Percentiles rank a stretch among this genome's conserved stretches.
These are phyloP conservation scores for Marronus borbonicus DNA, from an alignment of 2,888 invertebrate genomes.

Conservation along the genomic window DNA sequence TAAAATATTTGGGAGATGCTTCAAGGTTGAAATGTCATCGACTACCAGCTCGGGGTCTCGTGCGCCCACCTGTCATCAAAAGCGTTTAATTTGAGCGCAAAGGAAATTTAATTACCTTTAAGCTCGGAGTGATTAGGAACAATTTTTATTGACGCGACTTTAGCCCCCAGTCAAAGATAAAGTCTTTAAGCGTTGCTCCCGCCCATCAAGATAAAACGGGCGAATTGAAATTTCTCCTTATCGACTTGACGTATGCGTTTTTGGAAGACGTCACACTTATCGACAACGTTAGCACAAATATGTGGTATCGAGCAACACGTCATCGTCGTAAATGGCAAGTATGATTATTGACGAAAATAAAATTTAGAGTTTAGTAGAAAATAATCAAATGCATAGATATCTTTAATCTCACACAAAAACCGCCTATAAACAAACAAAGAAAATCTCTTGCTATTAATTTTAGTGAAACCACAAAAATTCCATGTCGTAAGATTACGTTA, in stretches of 20 bases:
- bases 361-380: no score
- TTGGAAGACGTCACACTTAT: constrained; percentile 17
- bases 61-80: neutral
- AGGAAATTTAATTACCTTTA: constrained; percentile 32
- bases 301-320: no score
- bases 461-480: no score
- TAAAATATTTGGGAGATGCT: constrained; percentile 2
- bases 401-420: no score
- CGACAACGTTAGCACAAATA: no score
- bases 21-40: constrained; percentile 4
- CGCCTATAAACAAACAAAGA: no score
- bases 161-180: constrained; percentile 1
- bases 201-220: constrained; percentile 15
- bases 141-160: constrained; percentile 19
- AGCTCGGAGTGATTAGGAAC: neutral
- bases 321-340: no score
- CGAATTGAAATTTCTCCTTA: constrained; percentile 20
- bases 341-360: no score
- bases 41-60: neutral
- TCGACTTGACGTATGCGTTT: constrained; percentile 12
- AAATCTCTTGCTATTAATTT: no score
- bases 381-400: no score
- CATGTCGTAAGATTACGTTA: no score
- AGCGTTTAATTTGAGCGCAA: neutral
- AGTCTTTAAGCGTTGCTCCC: neutral